Evolutionary conservation across 2,113 vertebrate genomes (phyloP).

Genomic region (Leptodactylus fuscus): DNA sequence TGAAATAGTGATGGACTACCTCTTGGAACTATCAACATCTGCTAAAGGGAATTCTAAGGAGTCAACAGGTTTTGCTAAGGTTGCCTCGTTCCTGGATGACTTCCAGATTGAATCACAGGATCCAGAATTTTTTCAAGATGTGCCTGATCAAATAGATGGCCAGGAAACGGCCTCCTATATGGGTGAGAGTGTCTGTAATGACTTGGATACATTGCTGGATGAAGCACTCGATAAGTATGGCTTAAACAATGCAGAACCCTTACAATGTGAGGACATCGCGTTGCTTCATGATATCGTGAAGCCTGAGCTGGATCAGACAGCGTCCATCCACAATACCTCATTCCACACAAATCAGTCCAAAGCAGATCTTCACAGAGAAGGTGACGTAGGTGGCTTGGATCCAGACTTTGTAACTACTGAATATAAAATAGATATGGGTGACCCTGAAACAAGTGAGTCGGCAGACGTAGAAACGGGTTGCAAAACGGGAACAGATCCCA

Average conservation of each 20-base stretch:
- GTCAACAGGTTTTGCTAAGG: slow-evolving; percentile 77
- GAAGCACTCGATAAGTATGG: slow-evolving; percentile 75
- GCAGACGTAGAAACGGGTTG: slow-evolving; percentile 29
- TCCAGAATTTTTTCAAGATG: slow-evolving; percentile 55
- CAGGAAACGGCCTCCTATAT: slow-evolving; percentile 61
- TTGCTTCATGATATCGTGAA: slow-evolving; percentile 57
- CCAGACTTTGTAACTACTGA: background rate
- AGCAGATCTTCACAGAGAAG: background rate
- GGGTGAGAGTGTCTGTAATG: slow-evolving; percentile 74
- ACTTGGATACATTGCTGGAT: slow-evolving; percentile 82
- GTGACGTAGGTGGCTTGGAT: background rate
- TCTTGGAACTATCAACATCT: slow-evolving; percentile 88
- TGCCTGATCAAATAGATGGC: background rate
- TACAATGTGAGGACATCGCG: background rate
- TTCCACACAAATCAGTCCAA: slow-evolving; percentile 57
- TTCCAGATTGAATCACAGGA: slow-evolving; percentile 60
- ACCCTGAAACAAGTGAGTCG: no score
- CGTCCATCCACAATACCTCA: slow-evolving; percentile 56
- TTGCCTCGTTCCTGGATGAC: slow-evolving; percentile 71
- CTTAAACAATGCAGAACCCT: slow-evolving; percentile 62
- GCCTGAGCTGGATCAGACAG: slow-evolving; percentile 69
- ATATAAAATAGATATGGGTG: background rate
- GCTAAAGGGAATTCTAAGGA: slow-evolving; percentile 71
- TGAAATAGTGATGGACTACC: slow-evolving; percentile 92
- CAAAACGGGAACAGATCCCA: slow-evolving; percentile 58